Base-by-base conservation (phyloP, 2,888 invertebrate species). In the Tenthredo amoena region DNA sequence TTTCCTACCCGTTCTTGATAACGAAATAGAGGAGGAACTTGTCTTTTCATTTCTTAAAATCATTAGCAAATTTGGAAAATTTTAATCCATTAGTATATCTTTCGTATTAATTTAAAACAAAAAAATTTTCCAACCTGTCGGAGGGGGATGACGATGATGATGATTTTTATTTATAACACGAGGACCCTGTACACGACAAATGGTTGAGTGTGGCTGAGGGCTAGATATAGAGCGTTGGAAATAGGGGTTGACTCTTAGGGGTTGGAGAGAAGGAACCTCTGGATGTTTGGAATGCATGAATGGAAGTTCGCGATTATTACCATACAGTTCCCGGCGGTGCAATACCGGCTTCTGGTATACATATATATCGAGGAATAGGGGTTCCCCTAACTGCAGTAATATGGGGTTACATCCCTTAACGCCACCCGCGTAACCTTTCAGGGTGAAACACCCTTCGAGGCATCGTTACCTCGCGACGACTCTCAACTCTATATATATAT, bases 221-320 rank as follows among this genome's bases (percentile, higher is more conserved):
- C 71, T 71, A 71, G 62, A 62, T 62, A 62, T 62, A 62, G 62
- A 58, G 58, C 26, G 26, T 3, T 72, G n/a, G 72, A n/a, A 43
- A 40, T 37, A 40, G 62, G 62, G 79, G 79, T 10, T 62, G 79
- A 50, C 79, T 81, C 79, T 62, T 81, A 81, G 62, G 79, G 79
- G 79, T 37, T 40, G 58, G 77, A 62, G 58, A 62, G 77, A 81
- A 81, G 40, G 40, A 81, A 15, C 37, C 62, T 37, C 31, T 62
- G 47, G 83, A 71, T 83, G 83, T 83, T 83, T 83, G 83, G 68
- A 71, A 83, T 83, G 83, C 83, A 83, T 83, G 83, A 83, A 83
- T 71, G 83, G 83, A 47, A 83, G 68, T 68, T 68, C 47, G 68
- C 68, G 83, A 83, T 83, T 83, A 83, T 83, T 83, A 68, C 68